Evolutionary conservation across 2,113 vertebrate species (phyloP).

Genomic region (Larimichthys polyactis): DNA sequence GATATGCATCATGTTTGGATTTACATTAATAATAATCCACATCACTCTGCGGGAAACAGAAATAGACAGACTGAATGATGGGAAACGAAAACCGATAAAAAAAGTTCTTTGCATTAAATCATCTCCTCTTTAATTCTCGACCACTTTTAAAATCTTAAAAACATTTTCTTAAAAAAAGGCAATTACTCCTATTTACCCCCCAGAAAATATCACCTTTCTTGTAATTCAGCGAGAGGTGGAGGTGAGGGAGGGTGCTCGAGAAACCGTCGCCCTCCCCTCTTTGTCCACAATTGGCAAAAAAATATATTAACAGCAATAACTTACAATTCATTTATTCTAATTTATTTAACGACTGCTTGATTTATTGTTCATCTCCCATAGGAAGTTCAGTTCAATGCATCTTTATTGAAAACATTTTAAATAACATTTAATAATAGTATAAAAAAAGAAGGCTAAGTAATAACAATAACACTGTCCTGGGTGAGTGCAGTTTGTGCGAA

Average conservation of each 20-base stretch:
- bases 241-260: conserved; percentile 53
- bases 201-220: conserved; percentile 82
- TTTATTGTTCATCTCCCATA: conserved; percentile 89
- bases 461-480: conserved; percentile 88
- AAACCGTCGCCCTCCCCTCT: conserved; percentile 58
- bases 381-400: conserved; percentile 86
- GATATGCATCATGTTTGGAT: conserved; percentile 85
- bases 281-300: conserved; percentile 85
- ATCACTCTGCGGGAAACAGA: conserved; percentile 76
- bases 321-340: conserved; percentile 92
- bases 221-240: conserved; percentile 74
- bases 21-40: conserved; percentile 77
- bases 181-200: conserved; percentile 70
- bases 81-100: conserved; percentile 65
- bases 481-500: conserved; percentile 81
- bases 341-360: conserved; percentile 79
- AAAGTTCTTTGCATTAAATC: conserved; percentile 81
- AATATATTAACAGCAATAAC: conserved; percentile 86
- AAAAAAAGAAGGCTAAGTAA: conserved; percentile 78
- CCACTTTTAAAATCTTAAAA: conserved; percentile 84
- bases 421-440: conserved; percentile 83
- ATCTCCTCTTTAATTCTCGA: conserved; percentile 72
- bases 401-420: conserved; percentile 86
- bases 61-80: conserved; percentile 73
- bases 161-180: conserved; percentile 83